phyloP scores from a whole-genome alignment of 2,888 invertebrate species.

The Spodoptera exigua region DNA sequence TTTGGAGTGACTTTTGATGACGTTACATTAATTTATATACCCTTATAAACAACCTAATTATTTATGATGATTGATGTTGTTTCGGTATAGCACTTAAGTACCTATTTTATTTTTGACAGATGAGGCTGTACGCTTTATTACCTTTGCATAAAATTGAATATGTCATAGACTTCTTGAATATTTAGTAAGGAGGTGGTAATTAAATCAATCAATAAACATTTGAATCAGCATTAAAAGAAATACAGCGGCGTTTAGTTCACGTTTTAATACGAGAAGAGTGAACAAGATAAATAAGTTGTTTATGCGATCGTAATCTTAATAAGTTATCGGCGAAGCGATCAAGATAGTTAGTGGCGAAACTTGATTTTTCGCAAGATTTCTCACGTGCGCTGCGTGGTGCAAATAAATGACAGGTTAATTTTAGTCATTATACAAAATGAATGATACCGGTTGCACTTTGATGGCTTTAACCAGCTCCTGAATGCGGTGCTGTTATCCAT shows the following conservation, averaged over 20 bases:
- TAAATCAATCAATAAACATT: not conserved
- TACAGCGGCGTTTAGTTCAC: constrained; percentile 20
- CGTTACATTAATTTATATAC: constrained; percentile 45
- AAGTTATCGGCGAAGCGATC: constrained; percentile 26
- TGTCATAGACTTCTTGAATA: constrained; percentile 9
- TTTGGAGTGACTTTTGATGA: constrained; percentile 54
- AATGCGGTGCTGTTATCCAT: constrained; percentile 23
- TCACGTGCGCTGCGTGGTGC: constrained; percentile 10
- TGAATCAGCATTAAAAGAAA: not conserved
- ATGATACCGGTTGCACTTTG: constrained; percentile 17
- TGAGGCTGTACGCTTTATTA: constrained; percentile 7
- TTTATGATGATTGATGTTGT: constrained; percentile 27
- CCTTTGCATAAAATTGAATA: constrained; percentile 16
- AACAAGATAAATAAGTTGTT: constrained; percentile 36
- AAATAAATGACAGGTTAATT: constrained; percentile 25
- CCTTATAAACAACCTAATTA: constrained; percentile 20
- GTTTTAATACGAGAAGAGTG: constrained; percentile 14
- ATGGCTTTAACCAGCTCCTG: constrained; percentile 13
- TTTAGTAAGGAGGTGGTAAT: not conserved
- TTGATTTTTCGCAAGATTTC: constrained; percentile 33
- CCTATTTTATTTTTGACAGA: constrained; percentile 4
- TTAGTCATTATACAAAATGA: constrained; percentile 26
- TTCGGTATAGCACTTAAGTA: constrained; percentile 12
- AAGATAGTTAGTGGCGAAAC: constrained; percentile 27
- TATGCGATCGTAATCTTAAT: constrained; percentile 32